Conservation (phyloP, 2,888 invertebrate genomes). For the Sinelater perroti region DNA sequence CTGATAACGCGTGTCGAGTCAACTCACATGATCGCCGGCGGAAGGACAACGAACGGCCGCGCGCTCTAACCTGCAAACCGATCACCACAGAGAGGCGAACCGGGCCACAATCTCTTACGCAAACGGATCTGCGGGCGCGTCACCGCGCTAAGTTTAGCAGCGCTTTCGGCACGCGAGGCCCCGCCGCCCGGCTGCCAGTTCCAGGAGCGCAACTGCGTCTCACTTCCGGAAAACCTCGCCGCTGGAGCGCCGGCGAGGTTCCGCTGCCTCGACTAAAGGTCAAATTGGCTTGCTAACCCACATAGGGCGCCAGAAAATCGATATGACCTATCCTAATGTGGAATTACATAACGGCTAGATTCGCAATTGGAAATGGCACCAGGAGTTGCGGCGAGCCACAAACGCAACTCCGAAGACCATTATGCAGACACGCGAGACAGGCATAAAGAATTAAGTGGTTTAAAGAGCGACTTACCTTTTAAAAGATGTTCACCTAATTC, state of each 20-base stretch:
- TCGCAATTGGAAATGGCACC: not conserved
- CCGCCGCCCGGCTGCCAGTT: conserved; percentile 7
- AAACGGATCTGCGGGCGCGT: conserved; percentile 29
- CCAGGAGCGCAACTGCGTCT: not conserved
- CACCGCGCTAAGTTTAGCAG: conserved; percentile 12
- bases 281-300: conserved; percentile 13
- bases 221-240: not conserved
- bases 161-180: conserved; percentile 1
- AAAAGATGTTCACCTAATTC: conserved; percentile 4
- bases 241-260: too few relatives aligned
- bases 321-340: conserved; percentile 31
- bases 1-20: too few relatives aligned
- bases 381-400: not conserved
- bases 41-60: too few relatives aligned
- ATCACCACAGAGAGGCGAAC: not conserved
- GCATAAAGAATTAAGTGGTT: not conserved
- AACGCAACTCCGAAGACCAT: not conserved
- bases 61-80: conserved; percentile 29
- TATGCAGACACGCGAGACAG: too few relatives aligned
- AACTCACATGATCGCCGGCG: too few relatives aligned
- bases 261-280: too few relatives aligned
- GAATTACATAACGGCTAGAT: conserved; percentile 33
- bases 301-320: conserved; percentile 25
- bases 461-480: not conserved
- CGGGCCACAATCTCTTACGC: conserved; percentile 19